phyloP scores from a whole-genome alignment of 2,888 invertebrate species.

The Drosophila helvetica region DNA sequence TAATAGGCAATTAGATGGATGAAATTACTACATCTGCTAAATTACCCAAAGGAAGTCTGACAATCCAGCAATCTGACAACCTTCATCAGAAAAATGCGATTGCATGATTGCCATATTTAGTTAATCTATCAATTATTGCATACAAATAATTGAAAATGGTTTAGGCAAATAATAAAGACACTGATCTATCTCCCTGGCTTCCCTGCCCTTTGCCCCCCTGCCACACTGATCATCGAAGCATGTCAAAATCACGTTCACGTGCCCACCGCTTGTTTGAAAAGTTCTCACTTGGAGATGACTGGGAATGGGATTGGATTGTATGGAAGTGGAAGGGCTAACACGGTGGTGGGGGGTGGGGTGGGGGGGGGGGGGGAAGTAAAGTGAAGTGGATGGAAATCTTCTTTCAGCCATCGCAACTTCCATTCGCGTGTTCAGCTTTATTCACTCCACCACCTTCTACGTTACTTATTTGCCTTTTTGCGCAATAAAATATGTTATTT shows the following conservation, averaged over 20 bases:
- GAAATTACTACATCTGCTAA: conserved; percentile 31
- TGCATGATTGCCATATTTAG: conserved; percentile 58
- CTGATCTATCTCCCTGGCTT: conserved; percentile 6
- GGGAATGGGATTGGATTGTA: neutral
- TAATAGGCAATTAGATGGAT: conserved; percentile 26
- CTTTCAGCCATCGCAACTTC: conserved; percentile 16
- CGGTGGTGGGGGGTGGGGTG: too few relatives aligned
- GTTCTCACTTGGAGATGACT: neutral
- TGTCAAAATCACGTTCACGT: conserved; percentile 45
- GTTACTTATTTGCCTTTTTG: conserved; percentile 51
- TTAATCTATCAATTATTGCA: conserved; percentile 60
- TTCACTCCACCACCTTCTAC: conserved; percentile 13
- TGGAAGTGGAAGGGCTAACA: too few relatives aligned
- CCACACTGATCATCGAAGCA: conserved; percentile 43
- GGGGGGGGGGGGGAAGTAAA: conserved; percentile 9
- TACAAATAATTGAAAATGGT: conserved; percentile 68
- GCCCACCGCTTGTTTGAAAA: conserved; percentile 42
- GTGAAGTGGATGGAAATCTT: conserved; percentile 4
- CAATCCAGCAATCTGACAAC: conserved; percentile 18
- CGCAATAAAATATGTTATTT: conserved; percentile 64
- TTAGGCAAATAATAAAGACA: conserved; percentile 61
- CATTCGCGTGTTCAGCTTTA: neutral
- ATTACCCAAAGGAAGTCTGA: conserved; percentile 28
- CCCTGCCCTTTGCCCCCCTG: too few relatives aligned
- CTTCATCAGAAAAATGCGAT: conserved; percentile 24